Conservation (phyloP, 2,797 vertebrate species). For the Amblyopsis hoosieri region DNA sequence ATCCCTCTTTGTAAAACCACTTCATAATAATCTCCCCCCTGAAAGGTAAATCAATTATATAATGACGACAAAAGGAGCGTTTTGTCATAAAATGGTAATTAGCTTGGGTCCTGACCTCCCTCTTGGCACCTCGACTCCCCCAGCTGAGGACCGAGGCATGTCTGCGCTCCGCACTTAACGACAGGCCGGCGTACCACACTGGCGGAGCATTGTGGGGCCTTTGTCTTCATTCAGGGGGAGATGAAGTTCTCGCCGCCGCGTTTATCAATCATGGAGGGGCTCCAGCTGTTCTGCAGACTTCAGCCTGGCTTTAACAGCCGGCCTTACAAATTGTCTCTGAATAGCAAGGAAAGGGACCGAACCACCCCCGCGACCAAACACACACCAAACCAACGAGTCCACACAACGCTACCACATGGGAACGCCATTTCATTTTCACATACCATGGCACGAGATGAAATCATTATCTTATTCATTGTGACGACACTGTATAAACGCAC, state of each 20-base stretch:
- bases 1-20: slow-evolving; percentile 59
- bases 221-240: slow-evolving; percentile 99
- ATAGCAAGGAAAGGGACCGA: slow-evolving; percentile 86
- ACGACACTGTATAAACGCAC: not conserved
- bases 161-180: slow-evolving; percentile 95
- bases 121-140: slow-evolving; percentile 87
- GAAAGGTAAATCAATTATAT: slow-evolving; percentile 86
- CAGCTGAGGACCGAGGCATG: slow-evolving; percentile 94
- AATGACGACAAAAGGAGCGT: slow-evolving; percentile 77
- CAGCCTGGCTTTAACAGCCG: slow-evolving; percentile 94
- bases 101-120: slow-evolving; percentile 91
- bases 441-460: slow-evolving; percentile 66
- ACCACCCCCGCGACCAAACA: slow-evolving; percentile 42
- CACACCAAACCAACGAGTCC: not conserved
- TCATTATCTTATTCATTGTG: slow-evolving; percentile 44
- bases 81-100: slow-evolving; percentile 85
- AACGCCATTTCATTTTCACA: not conserved
- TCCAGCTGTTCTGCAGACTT: slow-evolving; percentile 99
- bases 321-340: slow-evolving; percentile 99
- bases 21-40: slow-evolving; percentile 75
- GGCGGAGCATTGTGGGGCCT: slow-evolving; percentile 92
- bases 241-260: slow-evolving; percentile 95
- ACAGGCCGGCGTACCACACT: slow-evolving; percentile 94
- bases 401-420: slow-evolving; percentile 18
- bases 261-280: slow-evolving; percentile 99